Evolutionary conservation across 2,113 vertebrate species (phyloP).

Genomic region (Eublepharis macularius): DNA sequence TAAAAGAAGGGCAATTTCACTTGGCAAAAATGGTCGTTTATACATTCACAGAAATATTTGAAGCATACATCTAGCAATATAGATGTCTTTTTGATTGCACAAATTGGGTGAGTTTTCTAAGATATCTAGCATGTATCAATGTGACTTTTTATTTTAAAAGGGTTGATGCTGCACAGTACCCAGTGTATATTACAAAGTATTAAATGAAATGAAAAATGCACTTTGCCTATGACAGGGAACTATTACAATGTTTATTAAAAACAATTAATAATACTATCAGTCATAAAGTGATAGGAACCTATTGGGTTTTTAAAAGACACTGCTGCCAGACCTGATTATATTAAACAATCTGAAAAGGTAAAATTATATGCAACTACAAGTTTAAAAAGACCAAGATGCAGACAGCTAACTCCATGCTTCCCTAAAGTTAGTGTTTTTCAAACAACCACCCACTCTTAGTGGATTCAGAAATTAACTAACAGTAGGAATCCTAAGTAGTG

Average conservation of each 20-base stretch:
- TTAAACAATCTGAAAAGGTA: too few relatives aligned
- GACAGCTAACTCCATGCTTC: too few relatives aligned
- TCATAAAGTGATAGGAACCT: too few relatives aligned
- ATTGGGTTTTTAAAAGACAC: too few relatives aligned
- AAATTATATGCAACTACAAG: too few relatives aligned
- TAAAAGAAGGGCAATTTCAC: constrained; percentile 15
- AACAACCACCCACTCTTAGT: too few relatives aligned
- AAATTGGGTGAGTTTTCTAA: constrained; percentile 6
- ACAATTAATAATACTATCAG: too few relatives aligned
- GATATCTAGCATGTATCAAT: not conserved
- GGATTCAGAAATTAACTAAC: too few relatives aligned
- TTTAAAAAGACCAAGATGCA: too few relatives aligned
- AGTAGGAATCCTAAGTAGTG: too few relatives aligned
- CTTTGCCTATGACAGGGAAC: not conserved
- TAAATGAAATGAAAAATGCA: not conserved
- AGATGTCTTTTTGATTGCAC: constrained; percentile 36
- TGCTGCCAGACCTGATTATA: too few relatives aligned
- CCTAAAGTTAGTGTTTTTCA: too few relatives aligned
- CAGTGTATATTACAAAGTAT: not conserved
- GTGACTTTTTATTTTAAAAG: not conserved
- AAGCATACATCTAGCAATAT: constrained; percentile 12
- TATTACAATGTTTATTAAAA: not conserved
- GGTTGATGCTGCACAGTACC: constrained; percentile 1
- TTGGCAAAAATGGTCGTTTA: not conserved
- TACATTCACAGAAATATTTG: constrained; percentile 25